Conservation (phyloP, 2,888 invertebrate species). For the Balanococcus diminutus region DNA sequence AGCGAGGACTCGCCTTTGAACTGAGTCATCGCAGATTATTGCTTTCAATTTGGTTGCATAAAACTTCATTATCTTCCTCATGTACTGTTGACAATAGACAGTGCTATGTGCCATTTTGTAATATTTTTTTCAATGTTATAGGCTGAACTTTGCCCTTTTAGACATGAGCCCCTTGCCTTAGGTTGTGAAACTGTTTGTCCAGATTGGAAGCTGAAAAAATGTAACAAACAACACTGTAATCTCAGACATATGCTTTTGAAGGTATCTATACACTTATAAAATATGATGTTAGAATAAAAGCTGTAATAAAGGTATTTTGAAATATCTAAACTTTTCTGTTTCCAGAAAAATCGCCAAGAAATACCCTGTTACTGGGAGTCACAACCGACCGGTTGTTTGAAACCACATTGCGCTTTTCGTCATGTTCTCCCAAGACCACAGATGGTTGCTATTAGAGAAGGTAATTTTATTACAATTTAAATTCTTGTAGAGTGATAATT, state of each 20-base stretch:
- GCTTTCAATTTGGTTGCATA: neutral
- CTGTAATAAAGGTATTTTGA: slow-evolving; percentile 19
- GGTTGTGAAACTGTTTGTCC: slow-evolving; percentile 82
- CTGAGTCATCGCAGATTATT: neutral
- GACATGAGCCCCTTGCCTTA: slow-evolving; percentile 83
- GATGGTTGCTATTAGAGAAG: slow-evolving; percentile 42
- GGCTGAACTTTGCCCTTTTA: slow-evolving; percentile 81
- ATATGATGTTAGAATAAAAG: neutral
- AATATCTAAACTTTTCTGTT: slow-evolving; percentile 31
- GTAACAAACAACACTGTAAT: slow-evolving; percentile 77
- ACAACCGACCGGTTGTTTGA: slow-evolving; percentile 82
- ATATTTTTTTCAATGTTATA: slow-evolving; percentile 61
- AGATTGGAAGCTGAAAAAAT: slow-evolving; percentile 82
- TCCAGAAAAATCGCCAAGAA: slow-evolving; percentile 79
- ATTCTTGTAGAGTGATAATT: neutral
- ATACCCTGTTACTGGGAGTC: slow-evolving; percentile 88
- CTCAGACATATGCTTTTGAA: slow-evolving; percentile 85
- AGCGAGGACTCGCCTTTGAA: neutral
- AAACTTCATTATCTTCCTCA: neutral
- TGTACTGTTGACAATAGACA: neutral
- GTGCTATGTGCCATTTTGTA: slow-evolving; percentile 29
- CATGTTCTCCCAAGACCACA: slow-evolving; percentile 63
- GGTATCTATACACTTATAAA: slow-evolving; percentile 63
- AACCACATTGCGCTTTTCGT: slow-evolving; percentile 83
- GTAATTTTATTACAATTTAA: neutral